Base-by-base conservation (phyloP, 2,797 vertebrate species). In the Muscicapa striata region DNA sequence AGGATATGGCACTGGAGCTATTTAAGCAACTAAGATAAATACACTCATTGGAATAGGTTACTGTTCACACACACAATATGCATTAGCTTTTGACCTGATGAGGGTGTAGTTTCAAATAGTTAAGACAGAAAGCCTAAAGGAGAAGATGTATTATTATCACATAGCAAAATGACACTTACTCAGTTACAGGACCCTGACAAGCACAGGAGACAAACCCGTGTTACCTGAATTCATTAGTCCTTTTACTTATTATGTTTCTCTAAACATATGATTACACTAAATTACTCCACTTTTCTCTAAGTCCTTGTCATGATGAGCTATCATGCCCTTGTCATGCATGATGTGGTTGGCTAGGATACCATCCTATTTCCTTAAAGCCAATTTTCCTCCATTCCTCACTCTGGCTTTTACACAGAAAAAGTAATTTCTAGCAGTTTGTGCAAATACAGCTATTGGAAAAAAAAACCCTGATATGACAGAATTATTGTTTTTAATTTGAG, bases 1-100 rank as follows among this genome's bases (percentile, higher is more conserved):
- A 78, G 24, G 30, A 58, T 69, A 11, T 19, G 46, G 79, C 69
- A 90, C 54, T 55, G 64, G 41, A 82, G 93, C 57, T 82, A 61
- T 90, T 90, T 77, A 93, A 90, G 57, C 78, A 95, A 76, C 86
- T 74, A 77, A 87, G 63, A 93, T 66, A 88, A 93, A 90, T 61
- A 89, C 49, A 9, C 58, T 85, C 30, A 27, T 52, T 68, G 75
- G 59, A 64, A 66, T 51, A 77, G 78, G 93, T 87, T 93, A 90
- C 61, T 90, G 75, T 5, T 88, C 83, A 57, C 38, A 87, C 74
- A 85, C 75, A 87, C 68, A 76, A 34, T 26, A 59, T 84, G 54
- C 88, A 96, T 95, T 94, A 96, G 88, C 92, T 94, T 90, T 73
- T 95, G 84, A 92, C 92, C 94, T 23, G 57, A 29, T 21, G 30